These are phyloP conservation scores for Strongylocentrotus purpuratus DNA, from an alignment of 35 echinoderm and acorn worm genomes.

Conservation along the genomic window DNA sequence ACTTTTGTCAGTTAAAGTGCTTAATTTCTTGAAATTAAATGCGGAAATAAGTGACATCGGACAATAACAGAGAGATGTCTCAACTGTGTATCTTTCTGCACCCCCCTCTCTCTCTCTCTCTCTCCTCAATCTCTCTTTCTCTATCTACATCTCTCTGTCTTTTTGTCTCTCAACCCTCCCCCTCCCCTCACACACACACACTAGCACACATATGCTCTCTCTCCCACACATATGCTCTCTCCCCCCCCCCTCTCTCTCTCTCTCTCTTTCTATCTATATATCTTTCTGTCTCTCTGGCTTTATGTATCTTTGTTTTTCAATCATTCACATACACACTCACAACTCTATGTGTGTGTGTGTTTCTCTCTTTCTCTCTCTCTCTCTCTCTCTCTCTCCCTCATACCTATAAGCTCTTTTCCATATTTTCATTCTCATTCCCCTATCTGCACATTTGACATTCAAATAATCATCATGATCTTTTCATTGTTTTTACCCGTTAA, in stretches of 20 bases:
- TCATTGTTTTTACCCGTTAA: not conserved
- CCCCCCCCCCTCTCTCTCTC: too few relatives aligned
- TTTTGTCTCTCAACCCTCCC: not conserved
- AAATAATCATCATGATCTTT: not conserved
- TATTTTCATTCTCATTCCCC: not conserved
- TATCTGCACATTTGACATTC: not conserved
- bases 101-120: too few relatives aligned
- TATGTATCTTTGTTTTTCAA: too few relatives aligned
- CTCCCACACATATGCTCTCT: too few relatives aligned
- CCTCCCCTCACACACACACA: too few relatives aligned
- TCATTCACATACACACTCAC: too few relatives aligned
- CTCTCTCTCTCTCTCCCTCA: not conserved
- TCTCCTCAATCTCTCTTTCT: too few relatives aligned
- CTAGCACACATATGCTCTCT: too few relatives aligned
- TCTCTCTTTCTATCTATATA: too few relatives aligned
- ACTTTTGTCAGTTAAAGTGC: not conserved
- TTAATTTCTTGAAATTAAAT: not conserved
- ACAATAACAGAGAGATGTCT: not conserved
- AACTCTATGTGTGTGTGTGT: not conserved
- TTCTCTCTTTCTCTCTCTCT: not conserved
- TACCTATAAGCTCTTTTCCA: not conserved
- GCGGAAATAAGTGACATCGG: not conserved
- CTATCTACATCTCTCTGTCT: not conserved
- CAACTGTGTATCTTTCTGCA: not conserved
- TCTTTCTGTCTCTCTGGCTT: too few relatives aligned